Evolutionary conservation across 2,797 vertebrate species (phyloP), one percentile per base, ranked within the genome.

Genomic region (Chaetophractus vellerosus): DNA sequence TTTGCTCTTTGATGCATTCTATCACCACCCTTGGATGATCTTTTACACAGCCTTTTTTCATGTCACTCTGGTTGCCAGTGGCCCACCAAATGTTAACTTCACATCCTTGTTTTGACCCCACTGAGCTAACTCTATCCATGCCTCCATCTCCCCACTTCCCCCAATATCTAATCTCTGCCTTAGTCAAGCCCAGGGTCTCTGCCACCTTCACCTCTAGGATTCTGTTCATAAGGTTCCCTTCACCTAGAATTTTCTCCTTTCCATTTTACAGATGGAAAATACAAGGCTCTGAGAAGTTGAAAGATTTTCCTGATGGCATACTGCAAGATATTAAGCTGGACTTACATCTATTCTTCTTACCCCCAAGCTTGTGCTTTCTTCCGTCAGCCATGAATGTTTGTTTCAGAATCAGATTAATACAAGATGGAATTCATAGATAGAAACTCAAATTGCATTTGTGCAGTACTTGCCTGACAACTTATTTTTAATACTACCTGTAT

Each of bases 301-400:
- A 68, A 38, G 7, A 55, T 90, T 94, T 92, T 75, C 59, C 21
- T 92, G 48, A 93, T 23, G 14, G 93, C 64, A 16, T n/a, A 92
- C 24, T 66, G 36, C 4, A 86, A 90, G 16, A 38, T 33, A 68
- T 1, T 90, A 57, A 79, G 50, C n/a, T 48, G 21, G 4, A 74
- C 89, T 93, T 94, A 90, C 91, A 80, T 38, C 21, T 90, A 69
- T 68, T 95, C 55, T 93, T 87, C 41, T 90, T 74, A 95, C 80
- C n/a, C 55, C 41, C 41, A 48, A 55, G 28, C 72, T 14, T 84
- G 23, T 93, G 21, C 33, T 91, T 88, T 88, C 76, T 91, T 93
- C 78, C 57, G 50, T 92, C 88, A 94, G 24, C 24, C 50, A 57
- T 8, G 33, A 57, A n/a, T 75, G n/a, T 66, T 95, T 85, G 48